A percentile compares a stretch with the other conserved stretches of the same genome.
Conservation (phyloP, 2,113 vertebrate species). For the Tragelaphus scriptus region DNA sequence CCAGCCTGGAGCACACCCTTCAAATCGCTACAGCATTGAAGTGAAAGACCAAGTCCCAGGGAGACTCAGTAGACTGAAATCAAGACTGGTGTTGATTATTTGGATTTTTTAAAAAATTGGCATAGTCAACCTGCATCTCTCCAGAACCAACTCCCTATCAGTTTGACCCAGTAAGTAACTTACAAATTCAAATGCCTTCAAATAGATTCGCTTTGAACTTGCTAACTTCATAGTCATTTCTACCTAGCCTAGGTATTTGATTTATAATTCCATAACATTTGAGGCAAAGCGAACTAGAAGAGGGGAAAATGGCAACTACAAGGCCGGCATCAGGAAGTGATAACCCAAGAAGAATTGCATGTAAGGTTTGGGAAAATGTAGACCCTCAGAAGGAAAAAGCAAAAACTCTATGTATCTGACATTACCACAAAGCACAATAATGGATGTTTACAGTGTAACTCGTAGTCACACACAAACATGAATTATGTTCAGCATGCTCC, state of each 20-base stretch:
- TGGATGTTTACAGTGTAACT: not conserved
- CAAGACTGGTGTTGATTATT: not conserved
- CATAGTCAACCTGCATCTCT: not conserved
- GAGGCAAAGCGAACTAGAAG: not conserved
- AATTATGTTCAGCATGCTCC: not conserved
- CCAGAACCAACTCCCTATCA: not conserved
- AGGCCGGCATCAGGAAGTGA: not conserved
- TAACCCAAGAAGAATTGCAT: not conserved
- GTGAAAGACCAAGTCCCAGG: not conserved
- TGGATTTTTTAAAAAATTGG: not conserved
- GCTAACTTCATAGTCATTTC: not conserved
- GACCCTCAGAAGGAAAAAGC: not conserved
- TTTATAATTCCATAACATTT: not conserved
- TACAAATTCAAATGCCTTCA: not conserved
- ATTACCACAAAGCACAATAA: not conserved
- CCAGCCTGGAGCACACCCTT: not conserved
- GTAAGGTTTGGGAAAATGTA: not conserved
- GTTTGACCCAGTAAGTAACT: not conserved
- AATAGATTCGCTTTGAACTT: not conserved
- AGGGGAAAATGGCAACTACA: not conserved
- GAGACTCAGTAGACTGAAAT: not conserved
- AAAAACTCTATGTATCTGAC: not conserved
- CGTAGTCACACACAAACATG: not conserved
- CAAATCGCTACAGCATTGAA: not conserved
- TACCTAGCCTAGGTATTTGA: not conserved